phyloP scores from a whole-genome alignment of 2,113 vertebrate genomes.

The Oreochromis spilurus region DNA sequence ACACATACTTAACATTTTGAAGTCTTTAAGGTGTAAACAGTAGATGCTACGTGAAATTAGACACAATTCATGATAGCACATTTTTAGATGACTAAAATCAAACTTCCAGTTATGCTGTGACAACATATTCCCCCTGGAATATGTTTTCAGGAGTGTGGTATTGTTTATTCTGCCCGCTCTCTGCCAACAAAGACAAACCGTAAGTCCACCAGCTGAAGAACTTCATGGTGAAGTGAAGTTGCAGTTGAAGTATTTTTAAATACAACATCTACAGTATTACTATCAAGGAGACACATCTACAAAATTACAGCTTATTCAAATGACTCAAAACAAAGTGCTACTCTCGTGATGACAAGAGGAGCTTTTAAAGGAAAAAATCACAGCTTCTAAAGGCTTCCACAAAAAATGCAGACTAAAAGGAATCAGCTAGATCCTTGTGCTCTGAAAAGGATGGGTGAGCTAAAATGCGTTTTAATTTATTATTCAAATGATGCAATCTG shows the following conservation, averaged over 20 bases:
- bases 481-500: neutral
- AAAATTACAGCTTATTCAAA: neutral
- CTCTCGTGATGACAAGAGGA: neutral
- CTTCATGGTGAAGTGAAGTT: neutral
- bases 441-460: neutral
- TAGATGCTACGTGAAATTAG: constrained; percentile 17
- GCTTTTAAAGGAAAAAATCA: neutral
- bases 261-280: neutral
- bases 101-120: constrained; percentile 23
- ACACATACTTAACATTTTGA: constrained; percentile 11
- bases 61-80: neutral
- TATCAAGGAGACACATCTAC: neutral
- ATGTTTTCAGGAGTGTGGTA: neutral
- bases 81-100: neutral
- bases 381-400: neutral
- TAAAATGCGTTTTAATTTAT: neutral
- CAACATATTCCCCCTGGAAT: neutral
- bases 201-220: neutral
- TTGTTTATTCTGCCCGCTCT: neutral
- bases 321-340: constrained; percentile 30
- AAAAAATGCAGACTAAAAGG: neutral
- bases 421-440: neutral
- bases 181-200: neutral
- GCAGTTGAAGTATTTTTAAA: neutral
- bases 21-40: constrained; percentile 13